Evolutionary conservation across 2,888 invertebrate genomes (phyloP).

Genomic region (Apodemia duryi): DNA sequence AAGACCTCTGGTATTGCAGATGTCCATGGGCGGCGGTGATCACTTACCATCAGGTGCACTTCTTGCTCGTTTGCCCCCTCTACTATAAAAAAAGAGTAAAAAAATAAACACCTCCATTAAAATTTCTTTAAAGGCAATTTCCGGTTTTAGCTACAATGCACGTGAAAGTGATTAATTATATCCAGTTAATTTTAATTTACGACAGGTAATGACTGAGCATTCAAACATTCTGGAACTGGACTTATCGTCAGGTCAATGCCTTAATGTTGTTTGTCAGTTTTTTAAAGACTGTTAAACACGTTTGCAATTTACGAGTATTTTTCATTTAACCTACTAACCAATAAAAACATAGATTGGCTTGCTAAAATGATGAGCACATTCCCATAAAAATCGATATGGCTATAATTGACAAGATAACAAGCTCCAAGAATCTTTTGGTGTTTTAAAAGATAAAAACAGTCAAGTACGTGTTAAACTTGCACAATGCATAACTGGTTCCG

Average conservation of each 20-base stretch:
- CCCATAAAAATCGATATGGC: not conserved
- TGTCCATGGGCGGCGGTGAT: too few relatives aligned
- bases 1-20: too few relatives aligned
- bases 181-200: not conserved
- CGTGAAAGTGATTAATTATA: constrained; percentile 2
- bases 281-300: not conserved
- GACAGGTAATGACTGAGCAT: not conserved
- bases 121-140: not conserved
- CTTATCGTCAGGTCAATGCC: not conserved
- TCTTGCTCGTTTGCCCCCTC: too few relatives aligned
- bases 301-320: not conserved
- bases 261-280: not conserved
- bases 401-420: not conserved
- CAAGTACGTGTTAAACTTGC: not conserved
- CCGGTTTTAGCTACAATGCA: not conserved
- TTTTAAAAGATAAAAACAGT: not conserved
- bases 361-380: not conserved
- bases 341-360: constrained; percentile 2
- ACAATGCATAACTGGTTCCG: too few relatives aligned
- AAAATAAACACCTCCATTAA: not conserved
- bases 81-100: too few relatives aligned
- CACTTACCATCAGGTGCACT: too few relatives aligned
- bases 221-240: not conserved
- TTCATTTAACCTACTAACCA: constrained; percentile 5
- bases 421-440: not conserved